Conservation (phyloP, 2,797 vertebrate species). For the Xiphorhynchus erythropygius region DNA sequence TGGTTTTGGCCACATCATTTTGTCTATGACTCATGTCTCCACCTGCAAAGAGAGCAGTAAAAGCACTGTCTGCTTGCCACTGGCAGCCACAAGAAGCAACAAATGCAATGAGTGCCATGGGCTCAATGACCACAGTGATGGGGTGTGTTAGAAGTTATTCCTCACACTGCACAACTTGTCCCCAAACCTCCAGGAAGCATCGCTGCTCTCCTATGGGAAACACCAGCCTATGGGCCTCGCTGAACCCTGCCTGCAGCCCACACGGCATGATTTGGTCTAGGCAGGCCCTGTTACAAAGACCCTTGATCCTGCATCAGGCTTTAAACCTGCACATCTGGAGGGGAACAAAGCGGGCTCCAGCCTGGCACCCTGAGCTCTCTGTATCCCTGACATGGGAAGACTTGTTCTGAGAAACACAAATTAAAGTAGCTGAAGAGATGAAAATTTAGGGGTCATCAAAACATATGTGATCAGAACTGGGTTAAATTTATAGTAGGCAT, state of each 20-base stretch:
- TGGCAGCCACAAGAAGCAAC: not conserved
- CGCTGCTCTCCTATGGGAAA: not conserved
- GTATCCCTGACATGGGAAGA: not conserved
- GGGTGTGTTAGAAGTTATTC: not conserved
- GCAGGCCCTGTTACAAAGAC: not conserved
- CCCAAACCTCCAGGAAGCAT: not conserved
- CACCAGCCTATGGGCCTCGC: not conserved
- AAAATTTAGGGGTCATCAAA: not conserved
- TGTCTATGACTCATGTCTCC: not conserved
- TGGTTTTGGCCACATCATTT: not conserved
- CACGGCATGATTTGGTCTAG: rapidly evolving
- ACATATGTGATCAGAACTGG: not conserved
- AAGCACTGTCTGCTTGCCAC: not conserved
- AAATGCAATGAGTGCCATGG: not conserved
- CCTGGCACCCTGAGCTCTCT: not conserved
- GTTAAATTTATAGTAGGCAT: rapidly evolving
- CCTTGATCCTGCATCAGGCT: not conserved
- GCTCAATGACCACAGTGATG: rapidly evolving
- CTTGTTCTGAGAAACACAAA: not conserved
- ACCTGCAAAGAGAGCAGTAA: not conserved
- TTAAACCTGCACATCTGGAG: rapidly evolving
- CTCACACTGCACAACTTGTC: not conserved
- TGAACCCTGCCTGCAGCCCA: not conserved
- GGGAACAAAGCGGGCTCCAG: rapidly evolving
- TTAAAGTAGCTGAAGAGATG: not conserved